These are phyloP conservation scores for Terebella lapidaria DNA, from an alignment of 2,888 invertebrate genomes.

Conservation along the genomic window DNA sequence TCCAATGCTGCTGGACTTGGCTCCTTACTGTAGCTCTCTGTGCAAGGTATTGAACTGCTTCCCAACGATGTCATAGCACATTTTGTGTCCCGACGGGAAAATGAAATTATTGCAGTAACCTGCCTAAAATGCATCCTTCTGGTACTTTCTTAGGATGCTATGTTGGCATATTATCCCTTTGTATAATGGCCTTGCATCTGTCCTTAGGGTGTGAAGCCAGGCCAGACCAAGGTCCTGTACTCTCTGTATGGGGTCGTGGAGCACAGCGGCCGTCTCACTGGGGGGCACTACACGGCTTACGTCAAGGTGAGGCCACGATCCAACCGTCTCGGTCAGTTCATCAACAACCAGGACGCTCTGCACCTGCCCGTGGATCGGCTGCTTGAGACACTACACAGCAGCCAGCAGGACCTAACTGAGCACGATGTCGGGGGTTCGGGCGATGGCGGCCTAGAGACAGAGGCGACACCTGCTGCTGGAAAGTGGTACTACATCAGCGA, in stretches of 20 bases:
- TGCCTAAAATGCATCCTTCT: too few species aligned
- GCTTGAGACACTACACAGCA: neutral
- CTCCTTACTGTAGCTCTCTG: slow-evolving; percentile 76
- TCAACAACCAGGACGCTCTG: slow-evolving; percentile 4
- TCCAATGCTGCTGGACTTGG: slow-evolving; percentile 77
- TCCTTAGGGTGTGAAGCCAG: slow-evolving; percentile 51
- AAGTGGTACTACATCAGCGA: slow-evolving; percentile 95
- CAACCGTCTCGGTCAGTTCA: slow-evolving; percentile 1
- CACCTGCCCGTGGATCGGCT: slow-evolving; percentile 5
- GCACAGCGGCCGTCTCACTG: slow-evolving; percentile 85
- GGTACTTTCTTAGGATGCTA: too few species aligned
- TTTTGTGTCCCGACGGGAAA: too few species aligned
- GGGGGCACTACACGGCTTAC: slow-evolving; percentile 90
- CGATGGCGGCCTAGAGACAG: neutral
- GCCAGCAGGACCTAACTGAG: neutral
- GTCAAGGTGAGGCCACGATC: slow-evolving; percentile 67
- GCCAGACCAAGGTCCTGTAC: slow-evolving; percentile 71
- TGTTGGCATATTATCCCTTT: too few species aligned
- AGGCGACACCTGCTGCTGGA: slow-evolving; percentile 56
- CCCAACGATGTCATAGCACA: too few species aligned
- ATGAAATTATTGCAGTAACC: too few species aligned
- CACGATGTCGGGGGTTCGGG: neutral
- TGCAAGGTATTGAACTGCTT: slow-evolving; percentile 56
- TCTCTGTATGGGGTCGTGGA: slow-evolving; percentile 92
- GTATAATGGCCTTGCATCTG: too few species aligned